phyloP scores from a whole-genome alignment of 2,113 vertebrate species.

The Osmerus eperlanus region DNA sequence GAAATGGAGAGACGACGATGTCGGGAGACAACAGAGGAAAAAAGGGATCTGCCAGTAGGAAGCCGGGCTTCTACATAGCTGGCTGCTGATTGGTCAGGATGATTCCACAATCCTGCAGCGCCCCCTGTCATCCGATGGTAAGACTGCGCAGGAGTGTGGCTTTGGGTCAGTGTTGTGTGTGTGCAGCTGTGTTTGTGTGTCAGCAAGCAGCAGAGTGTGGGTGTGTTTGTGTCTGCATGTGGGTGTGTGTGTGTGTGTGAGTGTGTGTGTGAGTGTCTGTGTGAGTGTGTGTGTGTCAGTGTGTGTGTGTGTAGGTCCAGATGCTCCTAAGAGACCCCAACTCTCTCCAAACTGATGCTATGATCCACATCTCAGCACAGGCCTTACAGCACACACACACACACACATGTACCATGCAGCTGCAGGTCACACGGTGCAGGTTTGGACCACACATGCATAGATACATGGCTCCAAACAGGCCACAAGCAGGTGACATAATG shows the following conservation, averaged over 20 bases:
- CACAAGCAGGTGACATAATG: no score
- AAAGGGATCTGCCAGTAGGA: conserved; percentile 65
- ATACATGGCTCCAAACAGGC: no score
- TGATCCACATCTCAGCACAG: no score
- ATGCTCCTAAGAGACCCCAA: no score
- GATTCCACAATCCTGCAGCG: conserved; percentile 57
- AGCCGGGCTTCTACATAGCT: conserved; percentile 64
- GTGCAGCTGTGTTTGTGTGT: not conserved
- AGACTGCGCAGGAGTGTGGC: conserved; percentile 42
- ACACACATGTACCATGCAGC: no score
- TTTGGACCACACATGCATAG: no score
- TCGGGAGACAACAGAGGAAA: conserved; percentile 64
- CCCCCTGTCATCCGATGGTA: conserved; percentile 52
- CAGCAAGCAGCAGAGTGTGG: not conserved
- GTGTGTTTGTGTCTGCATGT: conserved; percentile 3
- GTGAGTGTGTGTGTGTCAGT: conserved; percentile 19
- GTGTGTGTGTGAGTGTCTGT: conserved; percentile 27
- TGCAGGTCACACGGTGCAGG: no score
- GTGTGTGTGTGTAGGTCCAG: not conserved
- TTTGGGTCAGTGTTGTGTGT: conserved; percentile 18
- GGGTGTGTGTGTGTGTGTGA: conserved; percentile 20
- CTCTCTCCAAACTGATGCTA: no score
- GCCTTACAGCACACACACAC: no score
- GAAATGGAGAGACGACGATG: conserved; percentile 58
- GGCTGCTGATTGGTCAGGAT: conserved; percentile 56